Percentiles rank a stretch among this genome's conserved stretches.
These are phyloP conservation scores for Atta colombica DNA, from an alignment of 1,140 invertebrate species.

Conservation along the genomic window DNA sequence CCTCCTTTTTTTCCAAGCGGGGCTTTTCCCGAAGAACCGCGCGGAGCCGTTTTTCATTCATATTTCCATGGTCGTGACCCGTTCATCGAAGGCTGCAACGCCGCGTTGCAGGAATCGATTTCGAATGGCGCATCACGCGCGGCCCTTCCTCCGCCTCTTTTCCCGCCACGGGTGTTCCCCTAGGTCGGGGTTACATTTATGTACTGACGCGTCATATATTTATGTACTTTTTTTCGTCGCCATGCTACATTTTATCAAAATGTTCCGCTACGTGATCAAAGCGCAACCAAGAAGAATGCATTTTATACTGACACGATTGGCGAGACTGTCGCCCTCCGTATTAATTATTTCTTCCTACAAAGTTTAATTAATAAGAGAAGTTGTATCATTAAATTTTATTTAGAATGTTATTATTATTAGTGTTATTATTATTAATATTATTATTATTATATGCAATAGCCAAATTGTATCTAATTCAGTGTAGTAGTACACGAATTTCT, in stretches of 20 bases:
- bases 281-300: slow-evolving; percentile 34
- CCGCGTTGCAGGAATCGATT: slow-evolving; percentile 83
- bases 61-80: slow-evolving; percentile 84
- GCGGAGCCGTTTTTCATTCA: slow-evolving; percentile 86
- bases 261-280: slow-evolving; percentile 53
- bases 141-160: slow-evolving; percentile 75
- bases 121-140: slow-evolving; percentile 82
- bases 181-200: slow-evolving; percentile 83
- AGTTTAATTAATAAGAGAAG: slow-evolving; percentile 9
- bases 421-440: not conserved
- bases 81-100: slow-evolving; percentile 80
- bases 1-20: slow-evolving; percentile 74
- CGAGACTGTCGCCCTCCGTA: not conserved
- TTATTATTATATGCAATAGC: not conserved
- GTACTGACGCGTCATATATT: slow-evolving; percentile 60
- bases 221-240: slow-evolving; percentile 65
- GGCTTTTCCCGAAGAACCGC: slow-evolving; percentile 78
- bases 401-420: not conserved
- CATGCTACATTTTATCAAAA: slow-evolving; percentile 67
- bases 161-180: slow-evolving; percentile 74
- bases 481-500: not conserved
- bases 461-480: not conserved
- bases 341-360: slow-evolving; percentile 12
- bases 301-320: not conserved
- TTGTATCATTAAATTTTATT: slow-evolving; percentile 19